Conservation (phyloP, 1,140 invertebrate species). For the Ceratina australensis region DNA sequence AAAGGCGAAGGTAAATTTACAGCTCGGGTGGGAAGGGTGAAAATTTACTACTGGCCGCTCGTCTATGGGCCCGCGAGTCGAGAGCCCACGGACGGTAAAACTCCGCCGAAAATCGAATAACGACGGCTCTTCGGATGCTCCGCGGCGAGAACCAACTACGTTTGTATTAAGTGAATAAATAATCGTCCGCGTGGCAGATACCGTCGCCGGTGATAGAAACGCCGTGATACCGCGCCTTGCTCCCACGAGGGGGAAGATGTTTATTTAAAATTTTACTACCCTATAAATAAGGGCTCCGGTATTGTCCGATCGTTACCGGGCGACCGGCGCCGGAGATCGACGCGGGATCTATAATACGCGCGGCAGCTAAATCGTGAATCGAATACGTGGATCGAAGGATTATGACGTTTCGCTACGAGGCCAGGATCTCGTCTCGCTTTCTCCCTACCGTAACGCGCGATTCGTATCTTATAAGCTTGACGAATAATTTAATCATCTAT, state of each 20-base stretch:
- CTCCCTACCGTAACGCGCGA: too few species aligned
- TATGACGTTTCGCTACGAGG: slow-evolving; percentile 28
- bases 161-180: slow-evolving; percentile 69
- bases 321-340: slow-evolving; percentile 34
- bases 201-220: slow-evolving; percentile 30
- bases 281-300: slow-evolving; percentile 65
- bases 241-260: slow-evolving; percentile 46
- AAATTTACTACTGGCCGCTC: slow-evolving; percentile 69
- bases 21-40: slow-evolving; percentile 67
- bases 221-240: not conserved
- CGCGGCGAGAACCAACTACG: slow-evolving; percentile 36
- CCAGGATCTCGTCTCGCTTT: too few species aligned
- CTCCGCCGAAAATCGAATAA: slow-evolving; percentile 66
- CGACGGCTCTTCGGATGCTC: slow-evolving; percentile 16
- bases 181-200: slow-evolving; percentile 39
- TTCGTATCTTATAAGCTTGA: too few species aligned
- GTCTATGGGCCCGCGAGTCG: slow-evolving; percentile 35
- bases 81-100: slow-evolving; percentile 49
- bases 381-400: slow-evolving; percentile 31
- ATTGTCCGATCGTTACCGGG: slow-evolving; percentile 56
- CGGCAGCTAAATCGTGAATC: slow-evolving; percentile 25
- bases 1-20: slow-evolving; percentile 72
- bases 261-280: slow-evolving; percentile 71
- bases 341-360: slow-evolving; percentile 15
- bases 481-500: slow-evolving; percentile 1